phyloP scores from a whole-genome alignment of 1,140 invertebrate species.

The Ladona fulva region DNA sequence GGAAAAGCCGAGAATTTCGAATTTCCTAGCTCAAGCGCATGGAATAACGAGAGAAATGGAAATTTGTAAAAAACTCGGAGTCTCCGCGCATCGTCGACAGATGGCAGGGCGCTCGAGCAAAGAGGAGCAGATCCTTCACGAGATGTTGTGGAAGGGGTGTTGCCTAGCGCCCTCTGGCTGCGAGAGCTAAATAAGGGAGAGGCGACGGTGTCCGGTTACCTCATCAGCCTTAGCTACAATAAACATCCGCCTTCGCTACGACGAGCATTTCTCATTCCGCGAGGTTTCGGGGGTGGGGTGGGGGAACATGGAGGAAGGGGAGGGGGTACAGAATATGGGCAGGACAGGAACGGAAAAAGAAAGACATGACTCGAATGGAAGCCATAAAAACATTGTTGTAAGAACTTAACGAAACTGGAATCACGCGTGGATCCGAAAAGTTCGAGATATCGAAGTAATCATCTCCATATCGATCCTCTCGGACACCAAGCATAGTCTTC shows the following conservation, averaged over 20 bases:
- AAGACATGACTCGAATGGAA: not conserved
- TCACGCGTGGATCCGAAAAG: too few species aligned
- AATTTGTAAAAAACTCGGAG: too few species aligned
- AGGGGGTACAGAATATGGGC: not conserved
- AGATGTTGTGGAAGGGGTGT: not conserved
- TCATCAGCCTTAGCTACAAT: not conserved
- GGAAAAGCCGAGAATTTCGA: too few species aligned
- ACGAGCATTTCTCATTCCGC: not conserved
- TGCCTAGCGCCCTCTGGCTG: not conserved
- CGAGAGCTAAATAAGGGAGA: conserved; percentile 1
- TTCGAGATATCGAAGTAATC: too few species aligned
- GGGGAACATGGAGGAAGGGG: not conserved
- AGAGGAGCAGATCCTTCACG: not conserved
- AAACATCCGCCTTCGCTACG: not conserved
- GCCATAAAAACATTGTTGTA: not conserved
- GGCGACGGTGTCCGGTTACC: not conserved
- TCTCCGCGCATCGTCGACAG: not conserved
- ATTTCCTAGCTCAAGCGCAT: too few species aligned
- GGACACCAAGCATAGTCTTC: too few species aligned
- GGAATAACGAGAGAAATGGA: too few species aligned
- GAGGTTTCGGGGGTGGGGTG: not conserved
- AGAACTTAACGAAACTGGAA: too few species aligned
- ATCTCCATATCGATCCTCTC: too few species aligned
- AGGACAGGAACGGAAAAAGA: not conserved
- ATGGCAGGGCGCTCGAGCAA: not conserved